A percentile compares a stretch with the other conserved stretches of the same genome.
These are phyloP conservation scores for Saccopteryx leptura DNA, from an alignment of 2,113 vertebrate genomes.

Conservation along the genomic window DNA sequence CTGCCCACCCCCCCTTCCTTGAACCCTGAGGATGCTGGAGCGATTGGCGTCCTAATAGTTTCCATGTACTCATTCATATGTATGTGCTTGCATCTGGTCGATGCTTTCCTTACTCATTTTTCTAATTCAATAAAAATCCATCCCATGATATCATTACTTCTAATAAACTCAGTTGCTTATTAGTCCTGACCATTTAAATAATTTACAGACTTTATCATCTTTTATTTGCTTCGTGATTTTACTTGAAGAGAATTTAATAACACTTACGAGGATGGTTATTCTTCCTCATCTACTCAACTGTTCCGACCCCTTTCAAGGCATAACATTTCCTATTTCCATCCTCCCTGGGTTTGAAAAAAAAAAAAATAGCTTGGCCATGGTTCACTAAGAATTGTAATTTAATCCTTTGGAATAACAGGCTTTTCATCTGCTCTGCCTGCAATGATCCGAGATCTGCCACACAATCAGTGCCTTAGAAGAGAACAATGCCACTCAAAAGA, in stretches of 20 bases:
- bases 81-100: background rate
- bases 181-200: conserved; percentile 46
- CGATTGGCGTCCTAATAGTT: background rate
- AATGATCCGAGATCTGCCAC: conserved; percentile 74
- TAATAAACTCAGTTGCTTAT: conserved; percentile 44
- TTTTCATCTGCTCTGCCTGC: conserved; percentile 81
- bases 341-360: conserved; percentile 60
- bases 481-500: conserved; percentile 71
- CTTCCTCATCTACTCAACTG: conserved; percentile 37
- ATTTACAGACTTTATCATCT: conserved; percentile 61
- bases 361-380: conserved; percentile 81
- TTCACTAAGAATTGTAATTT: conserved; percentile 85
- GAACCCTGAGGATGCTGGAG: background rate
- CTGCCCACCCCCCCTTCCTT: background rate
- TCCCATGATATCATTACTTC: background rate
- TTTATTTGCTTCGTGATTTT: conserved; percentile 64
- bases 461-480: conserved; percentile 77
- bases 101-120: background rate
- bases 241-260: conserved; percentile 59
- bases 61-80: conserved; percentile 34
- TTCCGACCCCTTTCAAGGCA: conserved; percentile 64
- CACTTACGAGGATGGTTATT: conserved; percentile 22
- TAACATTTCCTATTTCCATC: conserved; percentile 80
- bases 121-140: conserved; percentile 43
- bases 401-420: conserved; percentile 85